These are phyloP conservation scores for Todiramphus chloris DNA, from an alignment of 2,113 vertebrate genomes.

Conservation along the genomic window DNA sequence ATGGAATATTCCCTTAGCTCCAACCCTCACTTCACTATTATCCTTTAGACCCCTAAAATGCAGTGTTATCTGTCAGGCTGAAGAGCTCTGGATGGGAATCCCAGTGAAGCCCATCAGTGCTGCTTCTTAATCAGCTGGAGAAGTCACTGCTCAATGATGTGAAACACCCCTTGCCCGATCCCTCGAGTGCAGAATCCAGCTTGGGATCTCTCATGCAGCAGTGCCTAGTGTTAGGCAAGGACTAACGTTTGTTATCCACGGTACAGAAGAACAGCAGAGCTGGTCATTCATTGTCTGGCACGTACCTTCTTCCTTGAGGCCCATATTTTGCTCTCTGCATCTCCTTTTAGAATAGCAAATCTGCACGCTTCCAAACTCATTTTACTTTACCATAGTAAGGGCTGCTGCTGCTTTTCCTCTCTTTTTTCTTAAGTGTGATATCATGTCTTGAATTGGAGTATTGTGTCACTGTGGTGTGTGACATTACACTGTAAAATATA, in stretches of 20 bases:
- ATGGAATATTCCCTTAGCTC: background rate
- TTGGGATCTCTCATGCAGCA: background rate
- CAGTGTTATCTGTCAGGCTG: background rate
- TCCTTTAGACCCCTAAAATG: constrained; percentile 38
- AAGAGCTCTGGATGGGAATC: constrained; percentile 42
- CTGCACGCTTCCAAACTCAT: constrained; percentile 17
- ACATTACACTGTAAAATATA: constrained; percentile 77
- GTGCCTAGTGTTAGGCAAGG: background rate
- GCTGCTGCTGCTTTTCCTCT: background rate
- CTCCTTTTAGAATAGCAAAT: constrained; percentile 4
- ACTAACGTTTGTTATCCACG: background rate
- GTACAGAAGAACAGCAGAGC: background rate
- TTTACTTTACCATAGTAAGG: constrained; percentile 24
- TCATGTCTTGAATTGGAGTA: constrained; percentile 65
- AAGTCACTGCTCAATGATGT: constrained; percentile 62
- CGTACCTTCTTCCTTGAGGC: background rate
- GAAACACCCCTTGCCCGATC: constrained; percentile 58
- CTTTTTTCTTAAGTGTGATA: constrained; percentile 32
- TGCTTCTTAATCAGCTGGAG: constrained; percentile 48
- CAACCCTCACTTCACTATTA: background rate
- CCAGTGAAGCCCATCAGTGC: constrained; percentile 49
- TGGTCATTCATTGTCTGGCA: background rate
- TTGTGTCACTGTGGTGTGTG: constrained; percentile 71
- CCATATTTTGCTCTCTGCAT: background rate
- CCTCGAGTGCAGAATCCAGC: constrained; percentile 9